phyloP scores from a whole-genome alignment of 2,888 invertebrate species.

The Plusia festucae region DNA sequence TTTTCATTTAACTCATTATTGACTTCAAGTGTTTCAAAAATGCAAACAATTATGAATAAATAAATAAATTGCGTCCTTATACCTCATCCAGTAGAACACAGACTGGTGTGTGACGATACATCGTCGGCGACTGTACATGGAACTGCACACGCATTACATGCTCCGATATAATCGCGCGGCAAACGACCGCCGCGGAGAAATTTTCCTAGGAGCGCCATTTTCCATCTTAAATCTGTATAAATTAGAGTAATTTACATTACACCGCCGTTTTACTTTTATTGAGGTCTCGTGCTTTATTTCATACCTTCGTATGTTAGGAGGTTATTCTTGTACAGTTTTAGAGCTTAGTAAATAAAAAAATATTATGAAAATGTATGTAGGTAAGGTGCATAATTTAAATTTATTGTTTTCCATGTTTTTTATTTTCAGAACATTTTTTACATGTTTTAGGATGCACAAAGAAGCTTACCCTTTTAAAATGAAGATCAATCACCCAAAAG shows the following conservation, averaged over 20 bases:
- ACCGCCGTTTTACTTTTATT: slow-evolving; percentile 58
- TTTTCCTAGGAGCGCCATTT: slow-evolving; percentile 74
- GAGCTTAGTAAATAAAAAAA: not conserved
- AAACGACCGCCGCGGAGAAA: slow-evolving; percentile 79
- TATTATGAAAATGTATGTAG: too few species aligned
- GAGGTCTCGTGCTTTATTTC: slow-evolving; percentile 19
- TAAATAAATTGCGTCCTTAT: slow-evolving; percentile 5
- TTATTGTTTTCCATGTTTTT: too few species aligned
- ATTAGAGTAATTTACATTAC: slow-evolving; percentile 72
- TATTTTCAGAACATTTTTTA: too few species aligned
- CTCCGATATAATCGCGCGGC: slow-evolving; percentile 75
- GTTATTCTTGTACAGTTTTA: not conserved
- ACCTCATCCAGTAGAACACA: slow-evolving; percentile 44
- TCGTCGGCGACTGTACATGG: slow-evolving; percentile 67
- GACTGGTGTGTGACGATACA: slow-evolving; percentile 52
- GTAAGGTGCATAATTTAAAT: too few species aligned
- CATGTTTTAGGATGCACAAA: too few species aligned
- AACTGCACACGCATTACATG: slow-evolving; percentile 79
- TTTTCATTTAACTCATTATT: too few species aligned
- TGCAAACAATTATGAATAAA: too few species aligned
- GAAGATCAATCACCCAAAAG: too few species aligned
- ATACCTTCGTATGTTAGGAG: not conserved
- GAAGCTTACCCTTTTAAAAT: too few species aligned
- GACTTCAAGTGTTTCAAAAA: too few species aligned
- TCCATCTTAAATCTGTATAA: slow-evolving; percentile 74